phyloP scores from a whole-genome alignment of 2,797 vertebrate species.

The Taeniopygia guttata region DNA sequence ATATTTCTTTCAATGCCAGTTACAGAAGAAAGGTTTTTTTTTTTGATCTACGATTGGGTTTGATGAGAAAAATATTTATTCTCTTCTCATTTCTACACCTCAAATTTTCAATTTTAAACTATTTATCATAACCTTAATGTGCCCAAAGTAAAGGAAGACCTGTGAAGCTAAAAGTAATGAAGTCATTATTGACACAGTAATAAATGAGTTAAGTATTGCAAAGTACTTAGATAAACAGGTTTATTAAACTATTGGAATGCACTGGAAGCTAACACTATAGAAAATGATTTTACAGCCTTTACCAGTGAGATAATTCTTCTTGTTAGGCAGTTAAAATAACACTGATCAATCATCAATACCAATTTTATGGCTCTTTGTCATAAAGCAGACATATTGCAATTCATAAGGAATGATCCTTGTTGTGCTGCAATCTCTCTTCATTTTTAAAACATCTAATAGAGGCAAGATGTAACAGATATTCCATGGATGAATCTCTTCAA shows the following conservation, averaged over 20 bases:
- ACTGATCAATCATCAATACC: background rate
- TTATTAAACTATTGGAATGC: background rate
- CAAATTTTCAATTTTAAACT: background rate
- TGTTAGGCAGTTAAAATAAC: background rate
- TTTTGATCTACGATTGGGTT: too few species aligned
- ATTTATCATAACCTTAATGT: background rate
- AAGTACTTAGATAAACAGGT: background rate
- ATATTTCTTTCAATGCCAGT: background rate
- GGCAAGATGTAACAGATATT: background rate
- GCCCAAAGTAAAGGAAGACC: background rate
- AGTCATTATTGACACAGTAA: background rate
- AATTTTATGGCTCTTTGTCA: constrained; percentile 5
- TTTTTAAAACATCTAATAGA: background rate
- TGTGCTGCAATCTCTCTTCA: background rate
- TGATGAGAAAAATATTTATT: background rate
- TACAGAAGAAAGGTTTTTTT: accelerated
- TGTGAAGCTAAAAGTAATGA: background rate
- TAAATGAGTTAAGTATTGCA: background rate
- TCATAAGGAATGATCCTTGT: background rate
- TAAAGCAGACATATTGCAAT: background rate
- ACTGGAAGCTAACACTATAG: background rate
- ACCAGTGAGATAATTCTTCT: background rate
- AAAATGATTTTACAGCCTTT: background rate
- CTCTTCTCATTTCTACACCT: background rate
- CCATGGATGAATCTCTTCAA: background rate